These are phyloP conservation scores for Isoperla grammatica DNA, from an alignment of 2,888 invertebrate species.

Conservation along the genomic window DNA sequence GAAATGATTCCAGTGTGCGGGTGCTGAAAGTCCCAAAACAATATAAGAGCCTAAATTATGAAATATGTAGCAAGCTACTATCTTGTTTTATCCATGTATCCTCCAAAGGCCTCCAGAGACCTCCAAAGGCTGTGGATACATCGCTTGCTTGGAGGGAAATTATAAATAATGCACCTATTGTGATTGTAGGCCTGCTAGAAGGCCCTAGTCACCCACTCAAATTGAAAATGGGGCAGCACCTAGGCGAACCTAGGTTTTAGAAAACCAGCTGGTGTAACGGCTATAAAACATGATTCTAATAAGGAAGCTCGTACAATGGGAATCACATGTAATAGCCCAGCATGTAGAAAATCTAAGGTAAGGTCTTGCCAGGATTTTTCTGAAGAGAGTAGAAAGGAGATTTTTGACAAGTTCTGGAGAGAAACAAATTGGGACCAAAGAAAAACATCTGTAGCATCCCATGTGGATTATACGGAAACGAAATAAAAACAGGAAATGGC, in stretches of 20 bases:
- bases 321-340: background rate
- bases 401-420: slow-evolving; percentile 1
- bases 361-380: background rate
- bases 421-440: slow-evolving; percentile 4
- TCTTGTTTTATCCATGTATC: too few species aligned
- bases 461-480: background rate
- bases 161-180: too few species aligned
- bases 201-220: too few species aligned
- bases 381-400: background rate
- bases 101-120: too few species aligned
- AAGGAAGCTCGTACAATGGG: background rate
- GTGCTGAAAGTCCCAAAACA: too few species aligned
- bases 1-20: too few species aligned
- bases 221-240: too few species aligned
- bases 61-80: too few species aligned
- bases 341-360: background rate
- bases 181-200: too few species aligned
- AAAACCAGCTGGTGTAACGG: background rate
- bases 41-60: too few species aligned
- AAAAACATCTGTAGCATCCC: background rate
- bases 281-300: background rate
- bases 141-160: too few species aligned
- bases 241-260: background rate
- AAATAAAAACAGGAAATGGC: background rate
- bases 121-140: too few species aligned